phyloP scores from a whole-genome alignment of 2,113 vertebrate genomes.

The Otolemur garnettii region DNA sequence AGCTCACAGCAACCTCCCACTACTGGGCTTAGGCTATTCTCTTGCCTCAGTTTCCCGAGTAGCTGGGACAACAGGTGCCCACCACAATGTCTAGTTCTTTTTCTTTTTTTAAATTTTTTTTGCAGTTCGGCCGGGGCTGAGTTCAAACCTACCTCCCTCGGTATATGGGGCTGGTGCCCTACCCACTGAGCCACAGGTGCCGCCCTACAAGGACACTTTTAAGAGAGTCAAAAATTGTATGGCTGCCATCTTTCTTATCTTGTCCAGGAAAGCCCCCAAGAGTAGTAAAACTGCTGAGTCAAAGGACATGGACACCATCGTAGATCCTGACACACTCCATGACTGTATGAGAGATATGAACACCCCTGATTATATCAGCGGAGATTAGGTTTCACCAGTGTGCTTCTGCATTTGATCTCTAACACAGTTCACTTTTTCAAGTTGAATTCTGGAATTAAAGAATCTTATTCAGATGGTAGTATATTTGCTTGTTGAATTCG shows the following conservation, averaged over 20 bases:
- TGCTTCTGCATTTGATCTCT: not conserved
- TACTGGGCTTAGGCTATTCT: too few species aligned
- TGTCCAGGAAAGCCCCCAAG: not conserved
- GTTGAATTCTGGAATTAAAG: not conserved
- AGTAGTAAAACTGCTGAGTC: not conserved
- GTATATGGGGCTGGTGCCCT: too few species aligned
- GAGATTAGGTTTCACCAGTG: not conserved
- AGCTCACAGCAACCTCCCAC: too few species aligned
- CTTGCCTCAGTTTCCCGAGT: too few species aligned
- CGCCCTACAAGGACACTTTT: too few species aligned
- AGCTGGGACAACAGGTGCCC: too few species aligned
- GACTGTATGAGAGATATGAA: not conserved
- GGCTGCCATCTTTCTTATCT: not conserved
- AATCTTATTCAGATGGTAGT: not conserved
- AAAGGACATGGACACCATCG: not conserved
- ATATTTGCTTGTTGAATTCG: not conserved
- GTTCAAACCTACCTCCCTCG: too few species aligned
- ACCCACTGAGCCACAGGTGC: too few species aligned
- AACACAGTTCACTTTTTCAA: not conserved
- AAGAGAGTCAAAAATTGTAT: not conserved
- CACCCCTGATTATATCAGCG: not conserved
- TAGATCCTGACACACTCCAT: not conserved
- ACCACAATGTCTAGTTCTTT: too few species aligned
- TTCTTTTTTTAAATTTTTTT: too few species aligned
- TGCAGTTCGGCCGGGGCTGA: too few species aligned